Evolutionary conservation across 37 sponge, comb jelly and placozoan species (phyloP).

Genomic region (Amphimedon queenslandica): DNA sequence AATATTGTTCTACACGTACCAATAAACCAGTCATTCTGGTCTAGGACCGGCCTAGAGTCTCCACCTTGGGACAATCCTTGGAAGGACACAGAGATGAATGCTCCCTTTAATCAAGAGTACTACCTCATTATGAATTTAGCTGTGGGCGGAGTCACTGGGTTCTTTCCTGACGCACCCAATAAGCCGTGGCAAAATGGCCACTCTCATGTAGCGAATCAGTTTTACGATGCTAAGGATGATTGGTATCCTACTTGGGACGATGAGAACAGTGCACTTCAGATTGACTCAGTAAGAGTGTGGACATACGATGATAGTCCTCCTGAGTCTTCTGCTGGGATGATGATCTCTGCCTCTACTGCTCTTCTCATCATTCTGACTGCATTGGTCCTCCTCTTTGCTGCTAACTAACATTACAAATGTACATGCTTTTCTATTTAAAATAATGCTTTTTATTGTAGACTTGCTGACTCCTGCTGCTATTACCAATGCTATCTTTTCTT

Average conservation of each 20-base stretch:
- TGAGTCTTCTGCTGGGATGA: too few relatives aligned
- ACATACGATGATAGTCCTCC: too few relatives aligned
- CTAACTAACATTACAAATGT: too few relatives aligned
- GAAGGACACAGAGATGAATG: constrained; percentile 38
- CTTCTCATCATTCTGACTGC: too few relatives aligned
- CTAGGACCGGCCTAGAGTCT: constrained; percentile 29
- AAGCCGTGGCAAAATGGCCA: constrained; percentile 61
- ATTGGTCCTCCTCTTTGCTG: too few relatives aligned
- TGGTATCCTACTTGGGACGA: constrained; percentile 68
- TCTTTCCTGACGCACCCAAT: constrained; percentile 60
- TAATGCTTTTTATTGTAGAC: too few relatives aligned
- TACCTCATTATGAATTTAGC: constrained; percentile 68
- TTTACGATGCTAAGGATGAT: constrained; percentile 24
- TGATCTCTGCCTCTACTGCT: too few relatives aligned
- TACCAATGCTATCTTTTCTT: too few relatives aligned
- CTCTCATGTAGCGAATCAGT: constrained; percentile 47
- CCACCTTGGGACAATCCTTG: constrained; percentile 61
- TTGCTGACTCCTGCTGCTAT: too few relatives aligned
- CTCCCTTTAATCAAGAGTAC: constrained; percentile 67
- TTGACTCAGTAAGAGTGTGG: constrained; percentile 73
- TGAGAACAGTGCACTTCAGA: constrained; percentile 30
- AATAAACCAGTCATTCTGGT: constrained; percentile 59
- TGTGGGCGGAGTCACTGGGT: constrained; percentile 58
- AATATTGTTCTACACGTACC: constrained; percentile 46
- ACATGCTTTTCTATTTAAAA: too few relatives aligned